Percentiles rank a stretch among this genome's conserved stretches.
These are phyloP conservation scores for Lithobates sylvaticus DNA, from an alignment of 2,797 vertebrate species.

Conservation along the genomic window DNA sequence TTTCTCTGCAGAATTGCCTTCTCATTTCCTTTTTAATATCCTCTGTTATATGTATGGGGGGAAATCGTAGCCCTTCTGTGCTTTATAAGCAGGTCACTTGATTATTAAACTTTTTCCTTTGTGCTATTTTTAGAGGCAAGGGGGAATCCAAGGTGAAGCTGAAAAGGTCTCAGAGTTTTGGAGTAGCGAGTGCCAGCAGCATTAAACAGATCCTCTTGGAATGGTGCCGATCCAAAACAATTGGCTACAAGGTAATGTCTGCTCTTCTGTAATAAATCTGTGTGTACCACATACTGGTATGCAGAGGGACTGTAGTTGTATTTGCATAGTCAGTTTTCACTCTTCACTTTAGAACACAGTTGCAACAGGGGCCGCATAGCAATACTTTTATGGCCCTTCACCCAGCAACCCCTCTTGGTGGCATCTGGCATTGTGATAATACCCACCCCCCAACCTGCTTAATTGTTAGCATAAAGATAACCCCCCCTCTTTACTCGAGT, in stretches of 20 bases:
- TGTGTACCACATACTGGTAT: background rate
- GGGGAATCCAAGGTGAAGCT: slow-evolving; percentile 86
- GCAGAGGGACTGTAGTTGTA: no score
- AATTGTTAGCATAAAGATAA: no score
- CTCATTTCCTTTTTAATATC: slow-evolving; percentile 18
- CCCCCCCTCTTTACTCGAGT: no score
- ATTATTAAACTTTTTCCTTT: slow-evolving; percentile 18
- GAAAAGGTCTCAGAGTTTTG: slow-evolving; percentile 92
- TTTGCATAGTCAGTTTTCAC: no score
- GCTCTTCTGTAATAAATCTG: background rate
- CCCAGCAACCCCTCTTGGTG: no score
- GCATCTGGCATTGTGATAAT: no score
- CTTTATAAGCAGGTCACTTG: background rate
- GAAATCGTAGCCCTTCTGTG: background rate
- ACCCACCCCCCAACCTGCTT: no score
- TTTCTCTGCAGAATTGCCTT: background rate
- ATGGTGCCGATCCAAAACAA: slow-evolving; percentile 95
- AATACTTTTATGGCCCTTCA: no score
- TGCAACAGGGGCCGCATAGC: no score
- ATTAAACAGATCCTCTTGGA: slow-evolving; percentile 95
- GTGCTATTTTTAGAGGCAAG: slow-evolving; percentile 71
- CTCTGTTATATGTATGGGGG: background rate
- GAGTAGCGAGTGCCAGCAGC: slow-evolving; percentile 88
- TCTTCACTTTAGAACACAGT: no score
- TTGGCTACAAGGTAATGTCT: slow-evolving; percentile 88